Evolutionary conservation across 2,888 invertebrate species (phyloP), one percentile per base, ranked within the genome.

Genomic region (Heliconius ethilla): DNA sequence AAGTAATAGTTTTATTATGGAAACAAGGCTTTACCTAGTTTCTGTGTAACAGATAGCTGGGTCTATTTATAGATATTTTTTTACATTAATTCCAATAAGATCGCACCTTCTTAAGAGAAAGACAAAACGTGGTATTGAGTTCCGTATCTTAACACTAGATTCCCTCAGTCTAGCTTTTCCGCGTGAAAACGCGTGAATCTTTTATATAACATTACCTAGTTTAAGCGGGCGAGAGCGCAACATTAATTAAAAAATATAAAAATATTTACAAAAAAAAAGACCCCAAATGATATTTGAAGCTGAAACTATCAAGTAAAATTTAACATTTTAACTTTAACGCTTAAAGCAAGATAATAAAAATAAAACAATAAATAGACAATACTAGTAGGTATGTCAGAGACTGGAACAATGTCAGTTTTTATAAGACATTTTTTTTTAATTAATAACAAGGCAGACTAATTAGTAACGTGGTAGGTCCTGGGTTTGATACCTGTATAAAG

Each of bases 401-500:
- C 37, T 67, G 40, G 40, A 67, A 67, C 37, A 13, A 15, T 15
- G 37, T 67, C 37, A 67, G 67, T 67, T 67, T 40, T 67, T 67
- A 11, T 67, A 6, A 22, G 10, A n/a, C n/a, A n/a, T 29, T 10
- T 11, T 59, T 27, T 13, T 40, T n/a, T 11, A 2, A 63, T 63
- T n/a, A 63, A 63, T 33, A n/a, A 22, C 33, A n/a, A 37, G 29
- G 33, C 29, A 37, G 40, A 2, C n/a, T 67, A 40, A 40, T n/a
- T 67, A 67, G 13, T 13, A 13, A 40, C 37, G 67, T 25, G 5
- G 37, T 67, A 40, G 25, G 67, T 67, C 40, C 66, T 67, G 11
- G 66, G 66, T 67, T 67, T 40, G 67, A 67, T 67, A 40, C 40
- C n/a, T n/a, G 67, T 37, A 40, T 67, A 11, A 67, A 3, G 37